Evolutionary conservation across 2,888 invertebrate species (phyloP).

Genomic region (Scaptomyza reducta): DNA sequence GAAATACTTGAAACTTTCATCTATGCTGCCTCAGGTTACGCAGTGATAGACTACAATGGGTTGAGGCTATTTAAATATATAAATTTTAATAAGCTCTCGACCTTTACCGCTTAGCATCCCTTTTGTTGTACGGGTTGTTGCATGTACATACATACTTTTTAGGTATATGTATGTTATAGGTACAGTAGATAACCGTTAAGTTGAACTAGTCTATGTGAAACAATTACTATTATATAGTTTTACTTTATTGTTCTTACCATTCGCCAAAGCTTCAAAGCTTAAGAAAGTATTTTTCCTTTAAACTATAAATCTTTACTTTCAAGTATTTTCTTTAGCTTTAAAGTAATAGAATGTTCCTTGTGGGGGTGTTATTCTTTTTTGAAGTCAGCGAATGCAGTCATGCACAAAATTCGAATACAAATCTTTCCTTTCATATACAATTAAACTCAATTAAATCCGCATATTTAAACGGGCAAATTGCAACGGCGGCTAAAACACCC

Average conservation of each 20-base stretch:
- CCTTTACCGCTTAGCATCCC: conserved; percentile 33
- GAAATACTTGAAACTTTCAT: conserved; percentile 68
- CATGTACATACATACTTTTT: background rate
- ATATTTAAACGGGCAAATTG: conserved; percentile 74
- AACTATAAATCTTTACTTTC: too few relatives aligned
- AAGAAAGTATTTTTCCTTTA: background rate
- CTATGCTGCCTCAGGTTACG: conserved; percentile 54
- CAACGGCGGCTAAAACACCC: conserved; percentile 38
- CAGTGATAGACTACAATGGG: conserved; percentile 45
- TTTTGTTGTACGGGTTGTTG: conserved; percentile 36
- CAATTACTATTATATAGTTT: background rate
- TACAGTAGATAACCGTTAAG: conserved; percentile 22
- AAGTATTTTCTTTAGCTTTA: background rate
- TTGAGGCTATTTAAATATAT: conserved; percentile 77
- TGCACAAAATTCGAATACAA: conserved; percentile 45
- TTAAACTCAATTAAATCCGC: conserved; percentile 78
- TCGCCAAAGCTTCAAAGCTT: too few relatives aligned
- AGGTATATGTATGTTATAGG: background rate
- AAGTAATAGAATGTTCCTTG: background rate
- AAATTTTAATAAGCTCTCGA: conserved; percentile 80
- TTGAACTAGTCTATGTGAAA: background rate
- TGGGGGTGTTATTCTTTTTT: background rate
- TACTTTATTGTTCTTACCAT: background rate
- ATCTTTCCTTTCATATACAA: conserved; percentile 65
- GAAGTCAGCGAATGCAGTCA: conserved; percentile 6